Evolutionary conservation across 1,140 invertebrate species (phyloP).

Genomic region (Aleiodes sp.): DNA sequence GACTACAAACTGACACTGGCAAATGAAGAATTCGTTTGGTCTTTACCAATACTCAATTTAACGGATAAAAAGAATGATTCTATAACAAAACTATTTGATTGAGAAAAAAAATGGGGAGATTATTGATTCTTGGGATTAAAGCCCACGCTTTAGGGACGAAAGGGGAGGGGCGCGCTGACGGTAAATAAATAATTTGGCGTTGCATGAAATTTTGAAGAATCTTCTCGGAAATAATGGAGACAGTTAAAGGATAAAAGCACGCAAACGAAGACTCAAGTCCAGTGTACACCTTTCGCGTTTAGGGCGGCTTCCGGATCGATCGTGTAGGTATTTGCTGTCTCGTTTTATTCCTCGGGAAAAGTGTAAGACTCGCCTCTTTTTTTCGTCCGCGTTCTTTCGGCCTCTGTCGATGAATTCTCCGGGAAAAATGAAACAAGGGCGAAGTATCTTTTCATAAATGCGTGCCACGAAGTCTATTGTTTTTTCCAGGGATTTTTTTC

Average conservation of each 20-base stretch:
- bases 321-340: background rate
- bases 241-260: background rate
- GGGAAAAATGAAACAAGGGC: background rate
- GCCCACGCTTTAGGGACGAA: no score
- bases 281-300: background rate
- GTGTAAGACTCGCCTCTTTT: background rate
- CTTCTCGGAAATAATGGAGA: background rate
- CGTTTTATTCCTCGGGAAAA: slow-evolving; percentile 5
- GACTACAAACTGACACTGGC: background rate
- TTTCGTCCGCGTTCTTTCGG: background rate
- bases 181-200: no score
- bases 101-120: no score
- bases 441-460: background rate
- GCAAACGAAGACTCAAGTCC: no score
- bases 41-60: no score
- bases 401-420: background rate
- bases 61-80: no score
- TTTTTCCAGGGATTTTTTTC: background rate
- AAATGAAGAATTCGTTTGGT: background rate
- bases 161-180: no score
- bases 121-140: no score
- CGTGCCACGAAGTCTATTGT: background rate
- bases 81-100: no score
- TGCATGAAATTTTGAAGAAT: background rate
- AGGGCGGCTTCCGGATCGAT: slow-evolving; percentile 18